A percentile compares a stretch with the other conserved stretches of the same genome.
Evolutionary conservation across 2,888 invertebrate species (phyloP).

Genomic region (Hartigia nigra): DNA sequence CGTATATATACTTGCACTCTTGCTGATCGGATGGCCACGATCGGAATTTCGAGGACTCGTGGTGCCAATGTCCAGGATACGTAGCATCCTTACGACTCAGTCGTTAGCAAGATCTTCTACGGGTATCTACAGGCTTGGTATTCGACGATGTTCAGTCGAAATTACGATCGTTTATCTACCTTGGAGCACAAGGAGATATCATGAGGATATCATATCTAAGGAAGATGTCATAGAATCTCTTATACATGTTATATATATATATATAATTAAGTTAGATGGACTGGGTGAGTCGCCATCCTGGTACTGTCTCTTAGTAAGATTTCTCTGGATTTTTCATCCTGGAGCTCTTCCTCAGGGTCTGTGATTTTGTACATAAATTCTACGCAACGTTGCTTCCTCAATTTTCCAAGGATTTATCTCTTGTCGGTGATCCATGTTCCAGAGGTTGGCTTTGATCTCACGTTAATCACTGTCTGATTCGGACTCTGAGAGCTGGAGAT

Average conservation of each 20-base stretch:
- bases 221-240: not conserved
- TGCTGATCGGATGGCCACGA: not conserved
- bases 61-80: not conserved
- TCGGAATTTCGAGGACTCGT: not conserved
- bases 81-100: not conserved
- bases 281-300: not conserved
- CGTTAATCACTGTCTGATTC: conserved; percentile 82
- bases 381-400: conserved; percentile 35
- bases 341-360: not conserved
- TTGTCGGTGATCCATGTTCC: not conserved
- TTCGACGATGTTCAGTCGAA: not conserved
- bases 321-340: not conserved
- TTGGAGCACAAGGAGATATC: not conserved
- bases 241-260: not conserved
- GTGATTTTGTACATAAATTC: not conserved
- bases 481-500: conserved; percentile 87
- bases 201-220: not conserved
- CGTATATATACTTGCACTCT: not conserved
- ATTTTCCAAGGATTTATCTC: conserved; percentile 45
- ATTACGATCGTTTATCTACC: not conserved
- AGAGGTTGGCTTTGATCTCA: conserved; percentile 46
- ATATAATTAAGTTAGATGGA: not conserved
- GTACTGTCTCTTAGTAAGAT: not conserved
- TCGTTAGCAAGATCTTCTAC: not conserved
- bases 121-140: not conserved